Conservation (phyloP, 1,140 invertebrate genomes). For the Vollenhovia emeryi region DNA sequence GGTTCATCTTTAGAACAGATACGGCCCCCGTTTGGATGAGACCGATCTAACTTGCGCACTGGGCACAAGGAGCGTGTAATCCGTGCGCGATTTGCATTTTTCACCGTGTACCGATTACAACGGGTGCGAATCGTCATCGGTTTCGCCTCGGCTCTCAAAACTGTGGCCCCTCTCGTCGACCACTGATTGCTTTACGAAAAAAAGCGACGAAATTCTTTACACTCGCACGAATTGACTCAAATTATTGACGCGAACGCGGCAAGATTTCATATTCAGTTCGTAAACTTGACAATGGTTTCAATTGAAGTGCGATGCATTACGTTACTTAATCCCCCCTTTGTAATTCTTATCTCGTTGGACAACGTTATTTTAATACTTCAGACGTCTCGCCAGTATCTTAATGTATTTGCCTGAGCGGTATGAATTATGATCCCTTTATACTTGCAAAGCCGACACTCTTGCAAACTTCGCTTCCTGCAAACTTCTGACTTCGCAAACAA, state of each 20-base stretch:
- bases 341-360: neutral
- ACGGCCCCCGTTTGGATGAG: slow-evolving; percentile 35
- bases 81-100: neutral
- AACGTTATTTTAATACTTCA: slow-evolving; percentile 24
- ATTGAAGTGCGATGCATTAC: neutral
- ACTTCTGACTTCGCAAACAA: slow-evolving; percentile 29
- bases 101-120: neutral
- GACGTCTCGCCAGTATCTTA: neutral
- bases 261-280: neutral
- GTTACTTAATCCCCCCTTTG: neutral
- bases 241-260: neutral
- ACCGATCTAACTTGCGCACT: neutral
- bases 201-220: neutral
- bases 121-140: neutral
- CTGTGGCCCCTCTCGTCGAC: neutral
- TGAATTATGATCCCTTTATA: slow-evolving; percentile 46
- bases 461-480: slow-evolving; percentile 9
- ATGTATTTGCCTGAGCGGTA: slow-evolving; percentile 21
- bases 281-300: neutral
- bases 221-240: neutral
- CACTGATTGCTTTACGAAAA: neutral
- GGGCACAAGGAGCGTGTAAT: neutral
- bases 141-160: neutral
- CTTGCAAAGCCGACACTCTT: slow-evolving; percentile 20
- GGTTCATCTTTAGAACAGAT: slow-evolving; percentile 4